Evolutionary conservation across 2,888 invertebrate species (phyloP).

Genomic region (Chymomyza fuscimana): DNA sequence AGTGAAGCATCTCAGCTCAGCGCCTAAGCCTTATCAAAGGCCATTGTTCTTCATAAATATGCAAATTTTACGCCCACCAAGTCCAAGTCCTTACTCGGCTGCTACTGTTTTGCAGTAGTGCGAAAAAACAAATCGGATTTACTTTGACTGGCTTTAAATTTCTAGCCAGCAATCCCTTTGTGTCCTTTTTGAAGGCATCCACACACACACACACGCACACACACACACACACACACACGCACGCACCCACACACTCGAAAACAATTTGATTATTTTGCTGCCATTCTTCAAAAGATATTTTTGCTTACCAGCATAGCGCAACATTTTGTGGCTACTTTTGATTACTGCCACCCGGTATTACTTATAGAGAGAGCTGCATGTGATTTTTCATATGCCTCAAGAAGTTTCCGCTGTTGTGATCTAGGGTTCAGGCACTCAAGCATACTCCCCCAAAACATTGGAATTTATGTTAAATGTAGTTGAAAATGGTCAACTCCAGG

Average conservation of each 20-base stretch:
- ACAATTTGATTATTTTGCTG: conserved; percentile 68
- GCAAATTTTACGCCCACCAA: conserved; percentile 42
- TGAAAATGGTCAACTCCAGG: neutral
- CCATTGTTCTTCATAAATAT: conserved; percentile 74
- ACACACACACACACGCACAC: too few species aligned
- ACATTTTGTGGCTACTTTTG: neutral
- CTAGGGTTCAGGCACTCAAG: neutral
- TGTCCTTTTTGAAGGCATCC: conserved; percentile 32
- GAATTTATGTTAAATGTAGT: conserved; percentile 26
- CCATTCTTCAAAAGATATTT: conserved; percentile 18
- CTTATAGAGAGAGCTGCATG: conserved; percentile 53
- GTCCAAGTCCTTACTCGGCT: conserved; percentile 13
- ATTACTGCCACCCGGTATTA: conserved; percentile 33
- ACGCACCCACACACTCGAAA: conserved; percentile 11
- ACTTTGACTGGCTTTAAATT: conserved; percentile 39
- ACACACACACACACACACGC: neutral
- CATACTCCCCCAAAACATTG: conserved; percentile 55
- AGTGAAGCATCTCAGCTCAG: neutral
- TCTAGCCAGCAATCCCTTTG: conserved; percentile 5
- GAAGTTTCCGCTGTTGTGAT: neutral
- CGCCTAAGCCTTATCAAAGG: conserved; percentile 40
- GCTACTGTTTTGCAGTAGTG: conserved; percentile 34
- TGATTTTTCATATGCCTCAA: conserved; percentile 49
- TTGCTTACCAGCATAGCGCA: conserved; percentile 2
- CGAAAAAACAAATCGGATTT: conserved; percentile 42